phyloP scores from a whole-genome alignment of 2,113 vertebrate genomes.

The Emydura subglobosa region DNA sequence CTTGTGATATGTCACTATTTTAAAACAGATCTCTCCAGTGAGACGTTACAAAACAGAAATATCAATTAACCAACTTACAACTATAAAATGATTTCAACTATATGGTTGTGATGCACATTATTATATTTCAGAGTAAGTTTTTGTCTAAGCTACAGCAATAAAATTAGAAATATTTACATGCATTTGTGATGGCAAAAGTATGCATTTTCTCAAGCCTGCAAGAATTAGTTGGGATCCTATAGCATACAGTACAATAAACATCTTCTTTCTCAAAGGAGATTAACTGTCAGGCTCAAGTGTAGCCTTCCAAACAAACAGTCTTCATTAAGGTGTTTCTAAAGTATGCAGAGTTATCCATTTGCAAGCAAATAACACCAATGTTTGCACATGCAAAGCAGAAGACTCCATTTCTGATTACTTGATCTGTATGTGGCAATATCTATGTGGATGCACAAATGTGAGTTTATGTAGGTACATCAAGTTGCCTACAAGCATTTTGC shows the following conservation, averaged over 20 bases:
- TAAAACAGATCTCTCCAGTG: background rate
- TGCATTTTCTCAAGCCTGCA: background rate
- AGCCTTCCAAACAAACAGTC: background rate
- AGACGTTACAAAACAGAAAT: background rate
- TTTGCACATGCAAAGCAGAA: background rate
- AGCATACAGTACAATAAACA: background rate
- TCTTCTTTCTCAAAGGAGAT: background rate
- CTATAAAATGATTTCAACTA: background rate
- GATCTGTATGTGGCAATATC: background rate
- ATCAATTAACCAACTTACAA: background rate
- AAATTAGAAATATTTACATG: background rate
- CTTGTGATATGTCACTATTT: background rate
- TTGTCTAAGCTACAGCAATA: background rate
- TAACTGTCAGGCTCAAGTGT: background rate
- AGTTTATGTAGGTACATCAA: background rate
- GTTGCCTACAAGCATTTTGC: background rate
- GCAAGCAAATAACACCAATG: background rate
- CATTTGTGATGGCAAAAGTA: background rate
- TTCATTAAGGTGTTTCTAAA: background rate
- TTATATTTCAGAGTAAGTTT: background rate
- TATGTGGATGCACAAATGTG: background rate
- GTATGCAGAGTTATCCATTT: background rate
- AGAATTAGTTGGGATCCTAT: background rate
- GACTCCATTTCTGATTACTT: background rate
- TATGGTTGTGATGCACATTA: background rate